These are phyloP conservation scores for Poeciliopsis occidentalis DNA, from an alignment of 2,113 vertebrate species.

Conservation along the genomic window DNA sequence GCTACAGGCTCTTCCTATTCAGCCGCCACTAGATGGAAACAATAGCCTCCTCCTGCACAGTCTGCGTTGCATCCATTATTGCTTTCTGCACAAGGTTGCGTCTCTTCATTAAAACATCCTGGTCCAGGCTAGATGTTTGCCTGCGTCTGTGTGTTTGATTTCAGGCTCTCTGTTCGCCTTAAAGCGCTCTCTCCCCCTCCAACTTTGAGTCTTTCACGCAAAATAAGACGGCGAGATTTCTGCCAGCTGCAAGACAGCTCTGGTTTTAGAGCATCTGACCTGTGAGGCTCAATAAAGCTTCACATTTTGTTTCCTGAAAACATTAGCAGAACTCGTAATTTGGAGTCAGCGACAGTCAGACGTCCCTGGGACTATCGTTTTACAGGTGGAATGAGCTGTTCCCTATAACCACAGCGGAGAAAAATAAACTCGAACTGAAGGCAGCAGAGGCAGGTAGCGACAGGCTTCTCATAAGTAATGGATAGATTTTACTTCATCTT, in stretches of 20 bases:
- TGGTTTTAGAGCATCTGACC: slow-evolving; percentile 38
- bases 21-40: slow-evolving; percentile 84
- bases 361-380: slow-evolving; percentile 57
- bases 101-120: slow-evolving; percentile 18
- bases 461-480: slow-evolving; percentile 24
- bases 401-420: slow-evolving; percentile 21
- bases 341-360: slow-evolving; percentile 61
- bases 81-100: slow-evolving; percentile 27
- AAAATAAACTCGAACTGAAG: slow-evolving; percentile 46
- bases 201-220: slow-evolving; percentile 15
- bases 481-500: slow-evolving; percentile 4
- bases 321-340: slow-evolving; percentile 47
- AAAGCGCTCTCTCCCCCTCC: slow-evolving; percentile 5
- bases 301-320: slow-evolving; percentile 45
- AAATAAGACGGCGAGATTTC: slow-evolving; percentile 12
- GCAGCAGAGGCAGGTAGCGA: slow-evolving; percentile 20
- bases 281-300: slow-evolving; percentile 49
- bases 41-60: slow-evolving; percentile 50
- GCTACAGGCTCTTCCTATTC: slow-evolving; percentile 58
- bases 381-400: slow-evolving; percentile 41
- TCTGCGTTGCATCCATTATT: slow-evolving; percentile 18
- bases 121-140: slow-evolving; percentile 6
- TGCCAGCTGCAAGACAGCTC: slow-evolving; percentile 37
- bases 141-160: slow-evolving; percentile 12
- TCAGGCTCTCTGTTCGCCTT: neutral